Evolutionary conservation across 2,797 vertebrate genomes (phyloP).

Genomic region (Onychomys arenicola): DNA sequence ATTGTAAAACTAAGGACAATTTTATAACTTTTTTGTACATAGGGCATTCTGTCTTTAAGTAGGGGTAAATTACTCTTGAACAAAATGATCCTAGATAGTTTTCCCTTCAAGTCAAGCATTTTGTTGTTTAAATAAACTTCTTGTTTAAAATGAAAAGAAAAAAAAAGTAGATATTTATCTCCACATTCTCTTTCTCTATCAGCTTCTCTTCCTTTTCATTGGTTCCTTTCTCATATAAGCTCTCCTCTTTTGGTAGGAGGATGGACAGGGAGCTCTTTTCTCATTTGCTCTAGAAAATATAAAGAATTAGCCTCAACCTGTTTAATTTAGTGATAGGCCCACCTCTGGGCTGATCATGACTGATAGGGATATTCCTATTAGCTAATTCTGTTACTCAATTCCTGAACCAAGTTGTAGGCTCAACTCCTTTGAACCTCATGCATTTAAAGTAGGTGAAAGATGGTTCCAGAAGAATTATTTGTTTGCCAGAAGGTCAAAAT

Average conservation of each 20-base stretch:
- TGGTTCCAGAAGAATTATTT: not conserved
- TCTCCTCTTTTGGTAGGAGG: not conserved
- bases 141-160: no score
- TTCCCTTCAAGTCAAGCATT: no score
- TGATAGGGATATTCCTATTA: not conserved
- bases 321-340: not conserved
- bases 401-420: not conserved
- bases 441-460: not conserved
- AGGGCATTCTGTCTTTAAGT: no score
- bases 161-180: not conserved
- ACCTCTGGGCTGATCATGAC: not conserved
- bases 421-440: not conserved
- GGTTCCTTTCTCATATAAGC: not conserved
- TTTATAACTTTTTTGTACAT: no score
- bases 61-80: no score
- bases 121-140: no score
- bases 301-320: not conserved
- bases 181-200: not conserved
- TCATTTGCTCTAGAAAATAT: not conserved
- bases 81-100: no score
- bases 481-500: not conserved
- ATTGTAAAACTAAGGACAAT: no score
- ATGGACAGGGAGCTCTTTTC: not conserved
- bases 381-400: not conserved
- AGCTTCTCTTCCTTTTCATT: not conserved